Base-by-base conservation (phyloP, 2,888 invertebrate genomes). In the Lasiommata megera region DNA sequence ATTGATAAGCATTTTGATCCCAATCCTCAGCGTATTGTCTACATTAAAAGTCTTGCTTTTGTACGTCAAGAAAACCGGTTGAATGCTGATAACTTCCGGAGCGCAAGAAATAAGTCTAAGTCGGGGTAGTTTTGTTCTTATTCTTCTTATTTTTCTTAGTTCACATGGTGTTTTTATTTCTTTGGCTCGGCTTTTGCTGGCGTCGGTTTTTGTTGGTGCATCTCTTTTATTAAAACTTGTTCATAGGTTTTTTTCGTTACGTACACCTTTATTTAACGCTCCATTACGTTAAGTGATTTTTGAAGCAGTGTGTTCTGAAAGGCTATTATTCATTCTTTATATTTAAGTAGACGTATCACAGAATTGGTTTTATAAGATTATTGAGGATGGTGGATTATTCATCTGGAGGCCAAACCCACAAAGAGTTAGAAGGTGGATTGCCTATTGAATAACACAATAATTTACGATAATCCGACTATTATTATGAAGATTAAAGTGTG, bases 21-120 rank as follows among this genome's bases (percentile, higher is more conserved):
- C 16, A 51, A 56, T 29, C 6, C 16, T 50, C 29, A 28, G 47
- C 17, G n/a, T 16, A 38, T 38, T 40, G 6, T 28, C 40, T 47
- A 40, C 36, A 17, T 28, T 17, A 23, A 28, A 54, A 43, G 52
- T 38, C 58, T 40, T 34, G 37, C 43, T 56, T 31, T 52, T 44
- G 48, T 43, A 40, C 37, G 54, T 56, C 67, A 69, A 71, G 61
- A 71, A 71, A 83, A 84, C 85, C 84, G 82, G 86, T 87, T 75
- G 77, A 79, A 81, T 79, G 74, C 74, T 81, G 82, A 82, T 82
- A 84, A 80, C 84, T 87, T 86, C 83, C 84, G 83, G 79, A 76
- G 74, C 74, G 63, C 68, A 78, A 82, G 81, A 77, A 82, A 79
- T 82, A 80, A 80, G 77, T 80, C 77, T 79, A 79, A 76, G 76